Percentiles rank a stretch among this genome's conserved stretches.
Conservation (phyloP, 35 echinoderm and acorn worm species). For the Lytechinus pictus region DNA sequence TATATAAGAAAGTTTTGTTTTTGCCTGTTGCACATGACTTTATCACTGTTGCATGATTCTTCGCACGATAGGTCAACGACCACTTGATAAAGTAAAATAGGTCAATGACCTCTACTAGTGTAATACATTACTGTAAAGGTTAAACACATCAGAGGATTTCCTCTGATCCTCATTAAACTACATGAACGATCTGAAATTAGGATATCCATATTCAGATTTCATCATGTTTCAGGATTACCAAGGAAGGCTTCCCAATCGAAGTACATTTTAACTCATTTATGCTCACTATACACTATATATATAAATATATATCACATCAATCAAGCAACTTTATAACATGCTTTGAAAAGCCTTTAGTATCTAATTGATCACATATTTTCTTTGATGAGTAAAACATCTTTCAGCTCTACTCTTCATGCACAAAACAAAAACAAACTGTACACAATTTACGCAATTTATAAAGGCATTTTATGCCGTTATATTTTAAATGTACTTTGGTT, state of each 20-base stretch:
- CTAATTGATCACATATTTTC: background rate
- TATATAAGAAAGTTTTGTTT: background rate
- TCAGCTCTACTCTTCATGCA: background rate
- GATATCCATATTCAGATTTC: background rate
- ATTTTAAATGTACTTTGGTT: constrained; percentile 1
- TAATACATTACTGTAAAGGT: background rate
- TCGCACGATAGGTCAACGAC: constrained; percentile 47
- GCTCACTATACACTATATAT: background rate
- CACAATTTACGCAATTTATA: background rate
- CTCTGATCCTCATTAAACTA: background rate
- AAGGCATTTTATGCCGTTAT: background rate
- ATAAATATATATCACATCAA: background rate
- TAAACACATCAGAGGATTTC: background rate
- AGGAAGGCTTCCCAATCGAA: background rate
- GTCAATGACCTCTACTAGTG: no score
- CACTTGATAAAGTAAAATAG: constrained; percentile 8
- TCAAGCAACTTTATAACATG: background rate
- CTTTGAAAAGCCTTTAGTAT: background rate
- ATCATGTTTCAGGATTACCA: background rate
- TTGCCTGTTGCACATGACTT: constrained; percentile 48
- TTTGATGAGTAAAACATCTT: background rate
- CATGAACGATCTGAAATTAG: background rate
- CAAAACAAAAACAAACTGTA: constrained; percentile 19
- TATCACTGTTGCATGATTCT: constrained; percentile 53
- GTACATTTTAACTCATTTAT: background rate